Conservation (phyloP, 2,797 vertebrate genomes). For the Balearica regulorum region DNA sequence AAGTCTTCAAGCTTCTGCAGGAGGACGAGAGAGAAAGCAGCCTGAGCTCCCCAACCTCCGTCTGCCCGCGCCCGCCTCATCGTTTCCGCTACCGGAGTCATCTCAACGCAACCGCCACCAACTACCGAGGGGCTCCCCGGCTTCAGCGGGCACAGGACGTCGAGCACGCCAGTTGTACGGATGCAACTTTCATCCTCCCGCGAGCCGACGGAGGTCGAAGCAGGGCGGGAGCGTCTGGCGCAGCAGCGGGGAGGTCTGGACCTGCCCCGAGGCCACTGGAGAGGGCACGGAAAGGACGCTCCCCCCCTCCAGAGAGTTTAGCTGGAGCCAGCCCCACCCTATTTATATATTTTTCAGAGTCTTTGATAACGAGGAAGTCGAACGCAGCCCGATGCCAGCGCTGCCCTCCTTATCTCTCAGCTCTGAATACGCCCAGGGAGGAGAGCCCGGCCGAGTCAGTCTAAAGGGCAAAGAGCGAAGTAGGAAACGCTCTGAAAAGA, state of each 20-base stretch:
- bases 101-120: accelerated
- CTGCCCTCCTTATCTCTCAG: background rate
- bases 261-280: background rate
- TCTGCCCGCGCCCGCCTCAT: too few relatives aligned
- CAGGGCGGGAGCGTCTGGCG: too few relatives aligned
- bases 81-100: accelerated
- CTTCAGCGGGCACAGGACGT: accelerated
- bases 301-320: background rate
- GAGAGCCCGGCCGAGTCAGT: background rate
- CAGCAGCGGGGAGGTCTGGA: too few relatives aligned
- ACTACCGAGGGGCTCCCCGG: background rate
- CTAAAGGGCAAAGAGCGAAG: background rate
- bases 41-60: background rate
- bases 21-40: background rate
- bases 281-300: background rate
- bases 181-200: background rate
- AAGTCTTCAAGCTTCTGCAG: constrained; percentile 90
- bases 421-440: background rate
- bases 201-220: too few relatives aligned
- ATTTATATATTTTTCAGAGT: background rate
- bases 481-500: background rate
- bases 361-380: background rate
- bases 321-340: background rate
- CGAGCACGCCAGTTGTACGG: accelerated
- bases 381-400: background rate